Conservation (phyloP, 2,113 vertebrate genomes). For the Vulpes vulpes region DNA sequence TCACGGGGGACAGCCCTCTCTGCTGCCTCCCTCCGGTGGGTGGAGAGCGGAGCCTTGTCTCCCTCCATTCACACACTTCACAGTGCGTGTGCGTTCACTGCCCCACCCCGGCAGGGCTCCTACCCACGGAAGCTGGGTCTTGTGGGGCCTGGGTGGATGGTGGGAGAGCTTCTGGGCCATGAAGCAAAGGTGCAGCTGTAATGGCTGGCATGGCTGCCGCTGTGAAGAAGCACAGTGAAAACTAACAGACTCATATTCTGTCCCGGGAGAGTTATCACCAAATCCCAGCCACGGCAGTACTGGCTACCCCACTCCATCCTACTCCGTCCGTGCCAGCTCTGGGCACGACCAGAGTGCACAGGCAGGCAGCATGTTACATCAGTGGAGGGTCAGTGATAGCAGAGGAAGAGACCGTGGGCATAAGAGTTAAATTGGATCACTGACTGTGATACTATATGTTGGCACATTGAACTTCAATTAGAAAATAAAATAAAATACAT, state of each 20-base stretch:
- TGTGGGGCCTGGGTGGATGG: neutral
- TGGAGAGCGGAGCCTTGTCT: too few species aligned
- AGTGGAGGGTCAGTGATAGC: accelerated
- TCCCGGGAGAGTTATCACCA: too few species aligned
- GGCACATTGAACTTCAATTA: too few species aligned
- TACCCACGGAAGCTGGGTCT: accelerated
- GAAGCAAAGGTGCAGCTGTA: accelerated
- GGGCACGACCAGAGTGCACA: neutral
- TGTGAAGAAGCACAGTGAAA: neutral
- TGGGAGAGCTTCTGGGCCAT: neutral
- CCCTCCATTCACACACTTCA: neutral
- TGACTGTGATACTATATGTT: too few species aligned
- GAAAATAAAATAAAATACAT: too few species aligned
- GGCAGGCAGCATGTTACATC: neutral
- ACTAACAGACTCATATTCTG: neutral
- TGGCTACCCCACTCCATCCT: neutral
- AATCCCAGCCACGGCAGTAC: neutral
- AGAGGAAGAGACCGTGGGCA: neutral
- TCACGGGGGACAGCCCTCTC: neutral
- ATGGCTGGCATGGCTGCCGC: neutral
- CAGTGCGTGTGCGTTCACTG: neutral
- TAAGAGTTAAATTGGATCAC: neutral
- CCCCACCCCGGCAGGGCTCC: too few species aligned
- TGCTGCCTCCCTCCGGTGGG: neutral
- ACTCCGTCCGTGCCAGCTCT: accelerated